Base-by-base conservation (phyloP, 2,113 vertebrate genomes). In the Heloderma charlesbogerti region DNA sequence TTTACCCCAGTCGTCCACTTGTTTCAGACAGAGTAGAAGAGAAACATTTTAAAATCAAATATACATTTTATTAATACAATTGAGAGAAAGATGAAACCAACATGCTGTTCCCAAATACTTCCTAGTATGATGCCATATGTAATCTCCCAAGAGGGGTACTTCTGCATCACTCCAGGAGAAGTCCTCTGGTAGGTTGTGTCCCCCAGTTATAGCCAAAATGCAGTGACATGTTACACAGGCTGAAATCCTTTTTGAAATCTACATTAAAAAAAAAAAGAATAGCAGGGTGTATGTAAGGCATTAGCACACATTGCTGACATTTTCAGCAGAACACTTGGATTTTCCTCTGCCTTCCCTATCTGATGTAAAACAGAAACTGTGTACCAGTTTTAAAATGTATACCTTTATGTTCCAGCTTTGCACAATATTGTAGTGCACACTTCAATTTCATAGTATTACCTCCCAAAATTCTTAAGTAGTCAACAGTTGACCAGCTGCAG, bases 401-500 rank as follows among this genome's bases (percentile, higher is more conserved):
- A 1, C 43, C 9, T 45, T 31, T 20, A 51, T 57, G 5, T 6
- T 29, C 20, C 12, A 15, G 13, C 48, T 8, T 31, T 57, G 48
- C 20, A 34, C 12, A 31, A 16, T 31, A 1, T 81, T 37, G 13
- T 34, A 71, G 31, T 10, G 27, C 37, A 34, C n/a, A 37, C 66
- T 16, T 54, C 37, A 51, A 6, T 54, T 51, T 6, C 16, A 9
- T 78, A 2, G 3, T 48, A 9, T 22, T 34, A 54, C 40, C 3
- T 6, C 29, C 43, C 15, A 79, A 25, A 16, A 29, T 51, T 51
- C 16, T 72, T 25, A 29, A 13, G 29, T 13, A 66, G 67, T 34
- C 18, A 4, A 13, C 75, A 51, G 7, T 29, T n/a, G 43, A 43
- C 25, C n/a, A 40, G 89, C 91, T 92, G 77, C 91, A 54, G 91